phyloP scores from a whole-genome alignment of 2,113 vertebrate species.

The Podiceps cristatus region DNA sequence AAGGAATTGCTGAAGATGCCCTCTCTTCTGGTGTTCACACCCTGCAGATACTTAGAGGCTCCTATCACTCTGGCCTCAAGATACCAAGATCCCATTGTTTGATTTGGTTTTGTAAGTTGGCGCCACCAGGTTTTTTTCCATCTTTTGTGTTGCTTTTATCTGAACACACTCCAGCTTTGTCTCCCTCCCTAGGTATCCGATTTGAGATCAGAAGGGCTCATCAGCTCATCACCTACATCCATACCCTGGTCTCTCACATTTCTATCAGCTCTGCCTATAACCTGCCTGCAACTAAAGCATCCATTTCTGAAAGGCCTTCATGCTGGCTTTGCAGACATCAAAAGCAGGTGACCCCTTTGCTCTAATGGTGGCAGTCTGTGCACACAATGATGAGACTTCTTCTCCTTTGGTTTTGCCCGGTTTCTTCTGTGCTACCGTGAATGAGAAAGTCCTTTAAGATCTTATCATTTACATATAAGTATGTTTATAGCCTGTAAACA shows the following conservation, averaged over 20 bases:
- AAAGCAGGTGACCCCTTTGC: neutral
- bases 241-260: rapidly evolving
- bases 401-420: neutral
- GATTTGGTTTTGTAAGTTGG: neutral
- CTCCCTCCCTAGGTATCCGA: neutral
- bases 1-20: neutral
- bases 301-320: neutral
- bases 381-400: neutral
- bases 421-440: rapidly evolving
- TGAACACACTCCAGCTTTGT: neutral
- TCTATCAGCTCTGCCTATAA: neutral
- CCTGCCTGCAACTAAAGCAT: neutral
- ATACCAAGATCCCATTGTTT: neutral
- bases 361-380: neutral
- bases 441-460: neutral
- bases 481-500: neutral
- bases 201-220: neutral
- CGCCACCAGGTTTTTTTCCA: rapidly evolving
- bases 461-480: neutral
- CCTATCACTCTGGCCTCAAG: neutral
- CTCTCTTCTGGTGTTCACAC: neutral
- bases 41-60: neutral
- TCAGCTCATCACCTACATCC: neutral
- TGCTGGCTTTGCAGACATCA: neutral
- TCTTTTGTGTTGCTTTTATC: neutral